Percentiles rank a stretch among this genome's conserved stretches.
Conservation (phyloP, 2,888 invertebrate species). For the Helleia helle region DNA sequence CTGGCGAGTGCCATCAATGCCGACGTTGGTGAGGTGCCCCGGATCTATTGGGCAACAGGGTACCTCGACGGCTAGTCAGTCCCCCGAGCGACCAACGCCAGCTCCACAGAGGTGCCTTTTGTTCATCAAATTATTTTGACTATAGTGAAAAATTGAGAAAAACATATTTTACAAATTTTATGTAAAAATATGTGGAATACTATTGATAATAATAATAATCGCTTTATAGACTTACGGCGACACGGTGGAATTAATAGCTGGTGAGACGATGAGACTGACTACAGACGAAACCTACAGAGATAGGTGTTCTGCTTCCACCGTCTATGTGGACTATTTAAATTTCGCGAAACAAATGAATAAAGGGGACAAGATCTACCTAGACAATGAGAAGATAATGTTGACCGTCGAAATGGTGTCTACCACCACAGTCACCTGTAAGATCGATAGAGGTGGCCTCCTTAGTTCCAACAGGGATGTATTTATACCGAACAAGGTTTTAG, state of each 20-base stretch:
- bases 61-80: too few species aligned
- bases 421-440: conserved; percentile 52
- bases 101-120: too few species aligned
- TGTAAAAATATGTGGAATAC: too few species aligned
- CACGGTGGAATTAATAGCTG: conserved; percentile 47
- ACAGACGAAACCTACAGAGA: conserved; percentile 72
- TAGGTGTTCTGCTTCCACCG: conserved; percentile 66
- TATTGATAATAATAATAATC: too few species aligned
- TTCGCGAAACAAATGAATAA: conserved; percentile 64
- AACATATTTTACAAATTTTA: too few species aligned
- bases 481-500: conserved; percentile 47
- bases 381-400: conserved; percentile 85
- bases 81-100: too few species aligned
- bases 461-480: conserved; percentile 58
- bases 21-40: too few species aligned
- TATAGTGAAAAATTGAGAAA: too few species aligned
- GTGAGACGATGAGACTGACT: conserved; percentile 63
- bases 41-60: too few species aligned
- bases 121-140: too few species aligned
- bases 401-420: conserved; percentile 73
- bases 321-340: conserved; percentile 70
- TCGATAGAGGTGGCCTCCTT: conserved; percentile 50
- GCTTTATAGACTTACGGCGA: too few species aligned
- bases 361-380: conserved; percentile 59
- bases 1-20: too few species aligned